These are phyloP conservation scores for Ciconia maguari DNA, from an alignment of 2,113 vertebrate species.

Conservation along the genomic window DNA sequence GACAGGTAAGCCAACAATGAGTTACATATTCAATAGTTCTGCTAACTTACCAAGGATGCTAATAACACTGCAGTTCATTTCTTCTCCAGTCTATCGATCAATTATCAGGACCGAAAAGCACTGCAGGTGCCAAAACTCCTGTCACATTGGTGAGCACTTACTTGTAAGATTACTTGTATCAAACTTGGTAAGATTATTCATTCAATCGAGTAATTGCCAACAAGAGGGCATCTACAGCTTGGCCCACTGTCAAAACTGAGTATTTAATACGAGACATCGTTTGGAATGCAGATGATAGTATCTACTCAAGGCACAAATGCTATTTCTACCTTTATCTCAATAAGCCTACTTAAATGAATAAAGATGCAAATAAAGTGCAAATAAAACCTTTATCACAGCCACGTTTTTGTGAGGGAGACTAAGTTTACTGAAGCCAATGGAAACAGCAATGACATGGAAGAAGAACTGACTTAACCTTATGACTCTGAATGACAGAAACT, in stretches of 20 bases:
- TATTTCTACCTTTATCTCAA: not conserved
- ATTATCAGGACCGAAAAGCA: not conserved
- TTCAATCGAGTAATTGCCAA: not conserved
- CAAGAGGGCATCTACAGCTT: not conserved
- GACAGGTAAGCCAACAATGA: not conserved
- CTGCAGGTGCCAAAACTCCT: not conserved
- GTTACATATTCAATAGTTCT: not conserved
- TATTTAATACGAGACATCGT: not conserved
- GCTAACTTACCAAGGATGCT: not conserved
- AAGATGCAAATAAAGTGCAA: not conserved
- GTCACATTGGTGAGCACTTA: not conserved
- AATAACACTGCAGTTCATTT: not conserved
- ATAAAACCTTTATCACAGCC: not conserved
- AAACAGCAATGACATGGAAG: not conserved
- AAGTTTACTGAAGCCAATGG: not conserved
- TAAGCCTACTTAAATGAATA: not conserved
- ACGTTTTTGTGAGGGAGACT: not conserved
- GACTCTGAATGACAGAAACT: not conserved
- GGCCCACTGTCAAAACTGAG: not conserved
- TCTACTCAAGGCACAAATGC: not conserved
- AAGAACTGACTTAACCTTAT: not conserved
- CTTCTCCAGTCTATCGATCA: not conserved
- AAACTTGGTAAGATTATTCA: not conserved
- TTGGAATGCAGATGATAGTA: not conserved
- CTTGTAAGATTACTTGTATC: not conserved